Conservation (phyloP, 2,888 invertebrate genomes). For the Pedicia rivosa region DNA sequence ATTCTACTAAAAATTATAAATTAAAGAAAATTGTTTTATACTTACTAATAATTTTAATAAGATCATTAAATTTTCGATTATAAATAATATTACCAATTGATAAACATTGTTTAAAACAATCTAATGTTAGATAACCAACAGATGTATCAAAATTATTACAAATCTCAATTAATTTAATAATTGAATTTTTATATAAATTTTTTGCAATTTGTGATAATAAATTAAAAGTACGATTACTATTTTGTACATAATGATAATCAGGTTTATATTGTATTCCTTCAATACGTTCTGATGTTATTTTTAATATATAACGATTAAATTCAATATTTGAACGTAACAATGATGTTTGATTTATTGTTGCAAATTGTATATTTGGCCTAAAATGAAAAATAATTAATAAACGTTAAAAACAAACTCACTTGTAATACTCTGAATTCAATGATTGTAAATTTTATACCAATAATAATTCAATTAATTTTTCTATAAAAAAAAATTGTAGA, state of each 20-base stretch:
- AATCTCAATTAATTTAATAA: constrained; percentile 31
- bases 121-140: constrained; percentile 34
- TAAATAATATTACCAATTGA: constrained; percentile 21
- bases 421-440: background rate
- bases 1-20: too few relatives aligned
- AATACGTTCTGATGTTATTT: constrained; percentile 19
- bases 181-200: constrained; percentile 29
- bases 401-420: too few relatives aligned
- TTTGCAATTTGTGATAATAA: constrained; percentile 22
- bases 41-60: constrained; percentile 15
- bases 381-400: too few relatives aligned
- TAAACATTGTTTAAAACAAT: constrained; percentile 35
- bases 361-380: too few relatives aligned
- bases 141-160: constrained; percentile 34
- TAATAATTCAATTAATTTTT: background rate
- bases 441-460: background rate
- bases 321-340: constrained; percentile 34
- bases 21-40: too few relatives aligned
- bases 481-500: too few relatives aligned
- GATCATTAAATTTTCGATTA: constrained; percentile 22
- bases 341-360: constrained; percentile 29
- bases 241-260: constrained; percentile 22
- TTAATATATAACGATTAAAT: constrained; percentile 38
- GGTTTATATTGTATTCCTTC: constrained; percentile 22
- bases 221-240: constrained; percentile 22